phyloP scores from a whole-genome alignment of 2,113 vertebrate species.

The Cyprinodon variegatus region DNA sequence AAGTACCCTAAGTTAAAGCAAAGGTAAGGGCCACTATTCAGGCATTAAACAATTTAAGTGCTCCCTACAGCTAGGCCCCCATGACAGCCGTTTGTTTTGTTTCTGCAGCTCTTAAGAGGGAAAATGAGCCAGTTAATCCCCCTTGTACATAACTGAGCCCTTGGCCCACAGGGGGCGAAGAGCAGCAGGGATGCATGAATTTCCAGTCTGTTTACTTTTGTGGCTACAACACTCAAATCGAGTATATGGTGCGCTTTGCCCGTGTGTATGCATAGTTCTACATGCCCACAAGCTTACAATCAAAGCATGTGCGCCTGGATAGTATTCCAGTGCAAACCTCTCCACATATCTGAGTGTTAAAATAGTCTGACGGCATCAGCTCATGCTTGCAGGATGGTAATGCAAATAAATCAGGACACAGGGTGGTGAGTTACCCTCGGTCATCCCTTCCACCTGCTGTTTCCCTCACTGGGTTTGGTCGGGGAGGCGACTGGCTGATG shows the following conservation, averaged over 20 bases:
- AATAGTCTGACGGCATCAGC: slow-evolving; percentile 61
- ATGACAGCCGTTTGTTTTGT: slow-evolving; percentile 72
- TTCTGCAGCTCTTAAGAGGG: slow-evolving; percentile 65
- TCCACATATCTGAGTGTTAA: slow-evolving; percentile 48
- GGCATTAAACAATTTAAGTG: slow-evolving; percentile 22
- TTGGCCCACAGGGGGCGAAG: slow-evolving; percentile 44
- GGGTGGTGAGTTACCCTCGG: slow-evolving; percentile 31
- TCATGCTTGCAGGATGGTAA: slow-evolving; percentile 41
- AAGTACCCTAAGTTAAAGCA: slow-evolving; percentile 32
- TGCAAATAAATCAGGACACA: slow-evolving; percentile 56
- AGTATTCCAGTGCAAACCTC: slow-evolving; percentile 30
- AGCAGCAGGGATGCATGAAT: slow-evolving; percentile 33
- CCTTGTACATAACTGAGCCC: slow-evolving; percentile 45
- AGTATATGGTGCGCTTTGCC: slow-evolving; percentile 6
- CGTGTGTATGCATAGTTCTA: slow-evolving; percentile 19
- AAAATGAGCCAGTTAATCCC: slow-evolving; percentile 74
- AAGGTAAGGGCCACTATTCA: slow-evolving; percentile 40
- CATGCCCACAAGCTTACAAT: slow-evolving; percentile 25
- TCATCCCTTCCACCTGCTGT: slow-evolving; percentile 42
- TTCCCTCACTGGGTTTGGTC: slow-evolving; percentile 43
- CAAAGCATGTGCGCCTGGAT: slow-evolving; percentile 34
- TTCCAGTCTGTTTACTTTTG: slow-evolving; percentile 34
- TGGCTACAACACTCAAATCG: slow-evolving; percentile 2
- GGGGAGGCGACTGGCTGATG: slow-evolving; percentile 53
- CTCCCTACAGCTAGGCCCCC: slow-evolving; percentile 32